phyloP scores from a whole-genome alignment of 2,888 invertebrate genomes.

The Drymonia ruficornis region DNA sequence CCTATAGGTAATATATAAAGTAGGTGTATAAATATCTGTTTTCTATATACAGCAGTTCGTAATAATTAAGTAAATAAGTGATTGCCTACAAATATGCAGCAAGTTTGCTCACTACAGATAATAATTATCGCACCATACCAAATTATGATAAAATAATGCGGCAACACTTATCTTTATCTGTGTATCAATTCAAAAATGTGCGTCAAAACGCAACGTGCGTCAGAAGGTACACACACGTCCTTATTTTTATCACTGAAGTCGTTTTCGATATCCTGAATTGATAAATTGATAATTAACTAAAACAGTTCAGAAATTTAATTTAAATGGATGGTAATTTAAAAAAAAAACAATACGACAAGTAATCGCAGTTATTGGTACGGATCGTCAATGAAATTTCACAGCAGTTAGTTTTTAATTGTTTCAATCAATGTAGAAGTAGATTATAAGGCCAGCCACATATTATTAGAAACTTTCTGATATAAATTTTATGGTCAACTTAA shows the following conservation, averaged over 20 bases:
- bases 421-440: no score
- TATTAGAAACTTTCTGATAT: no score
- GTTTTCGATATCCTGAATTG: slow-evolving; percentile 26
- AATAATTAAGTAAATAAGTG: background rate
- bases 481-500: no score
- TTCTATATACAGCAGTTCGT: background rate
- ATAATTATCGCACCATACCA: slow-evolving; percentile 31
- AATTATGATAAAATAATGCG: slow-evolving; percentile 46
- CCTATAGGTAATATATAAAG: no score
- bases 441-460: no score
- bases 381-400: no score
- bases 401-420: no score
- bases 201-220: slow-evolving; percentile 60
- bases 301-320: no score
- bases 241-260: slow-evolving; percentile 44
- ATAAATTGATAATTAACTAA: background rate
- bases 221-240: slow-evolving; percentile 45
- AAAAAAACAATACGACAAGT: no score
- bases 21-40: background rate
- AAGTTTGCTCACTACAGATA: slow-evolving; percentile 28
- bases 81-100: slow-evolving; percentile 17
- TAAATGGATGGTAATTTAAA: no score
- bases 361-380: no score
- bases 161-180: slow-evolving; percentile 51
- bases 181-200: slow-evolving; percentile 57